Base-by-base conservation (phyloP, 2,888 invertebrate genomes). In the Archips xylosteana region DNA sequence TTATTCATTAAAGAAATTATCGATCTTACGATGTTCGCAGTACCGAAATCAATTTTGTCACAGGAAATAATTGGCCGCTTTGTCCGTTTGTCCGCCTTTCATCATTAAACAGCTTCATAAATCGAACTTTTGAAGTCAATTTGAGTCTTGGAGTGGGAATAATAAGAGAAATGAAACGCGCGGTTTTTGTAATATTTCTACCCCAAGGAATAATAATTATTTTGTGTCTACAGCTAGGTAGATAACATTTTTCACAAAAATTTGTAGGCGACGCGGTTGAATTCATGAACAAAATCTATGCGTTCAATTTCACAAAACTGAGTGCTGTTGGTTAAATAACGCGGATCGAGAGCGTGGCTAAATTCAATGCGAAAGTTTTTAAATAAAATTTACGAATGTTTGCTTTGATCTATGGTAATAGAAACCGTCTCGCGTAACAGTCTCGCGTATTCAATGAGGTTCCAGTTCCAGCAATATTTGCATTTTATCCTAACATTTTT, bases 381-480 rank as follows among this genome's bases (percentile, higher is more conserved):
- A 10, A 68, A 68, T 68, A 60, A 59, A 68, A 47, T 60, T 47
- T n/a, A n/a, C 45, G 67, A 47, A 34, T 47, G 34, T 59, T 60
- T 47, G 45, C 64, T 65, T 65, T 65, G 64, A 65, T 51, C 49
- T 51, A n/a, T 39, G 10, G 1, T 6, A 45, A 68, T 36, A 23
- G 32, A 59, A 39, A 15, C 9, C 34, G n/a, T 68, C 60, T 68
- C 47, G 13, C 4, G 47, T 49, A 13, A n/a, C 47, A 49, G 47
- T 3, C 47, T n/a, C 10, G 2, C 45, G 13, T 49, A 49, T 4
- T n/a, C 1, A n/a, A n/a, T 49, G 49, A n/a, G 4, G 3, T 49
- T 54, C 8, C 51, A 23, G 23, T 2, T 23, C 23, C 23, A 54
- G 9, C 1, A 54, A 54, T 23, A 9, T 54, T 23, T 54, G 15